Evolutionary conservation across 1,140 invertebrate genomes (phyloP), one percentile per base, ranked within the genome.

Genomic region (Drosophila truncata): DNA sequence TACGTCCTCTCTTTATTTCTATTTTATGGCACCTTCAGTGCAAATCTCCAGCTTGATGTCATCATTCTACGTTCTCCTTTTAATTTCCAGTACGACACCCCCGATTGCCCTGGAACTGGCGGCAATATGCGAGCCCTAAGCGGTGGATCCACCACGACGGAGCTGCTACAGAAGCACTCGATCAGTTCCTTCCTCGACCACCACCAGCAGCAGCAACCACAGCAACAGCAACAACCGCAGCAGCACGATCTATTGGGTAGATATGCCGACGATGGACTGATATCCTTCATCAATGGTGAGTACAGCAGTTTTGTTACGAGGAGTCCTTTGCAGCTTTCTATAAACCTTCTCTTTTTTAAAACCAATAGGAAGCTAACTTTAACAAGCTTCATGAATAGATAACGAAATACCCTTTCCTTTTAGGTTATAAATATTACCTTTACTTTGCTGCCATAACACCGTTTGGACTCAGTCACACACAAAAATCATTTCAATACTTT

Each of bases 161-260:
- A 94, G 75, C 93, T 94, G 49, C 75, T 94, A 41, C 93, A 94
- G 44, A 91, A 92, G 60, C 93, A 94, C 82, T 93, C 94, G 65
- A 94, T 94, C 63, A 94, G 94, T 87, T 94, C 94, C 13, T 83
- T 94, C 46, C 71, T 94, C 65, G 93, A 93, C 33, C 91, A 93
- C 52, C 91, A 88, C 31, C 85, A 88, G 31, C 62, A 88, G 31
- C 62, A 80, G 18, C 75, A 80, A 6, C 77, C 72, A 2, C 69
- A 62, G 5, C 78, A 74, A 0, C 77, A 13, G 13, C 72, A 74
- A 13, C 72, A 82, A 16, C 78, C 75, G 14, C 79, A 72, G 31
- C 62, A 67, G 33, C 67, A 61, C 41, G 81, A 81, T 72, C 70
- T 84, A 73, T 44, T 87, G 33, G 62, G 67, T 35, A 79, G 80